Evolutionary conservation across 2,113 vertebrate genomes (phyloP).

Genomic region (Ardeotis arabs): DNA sequence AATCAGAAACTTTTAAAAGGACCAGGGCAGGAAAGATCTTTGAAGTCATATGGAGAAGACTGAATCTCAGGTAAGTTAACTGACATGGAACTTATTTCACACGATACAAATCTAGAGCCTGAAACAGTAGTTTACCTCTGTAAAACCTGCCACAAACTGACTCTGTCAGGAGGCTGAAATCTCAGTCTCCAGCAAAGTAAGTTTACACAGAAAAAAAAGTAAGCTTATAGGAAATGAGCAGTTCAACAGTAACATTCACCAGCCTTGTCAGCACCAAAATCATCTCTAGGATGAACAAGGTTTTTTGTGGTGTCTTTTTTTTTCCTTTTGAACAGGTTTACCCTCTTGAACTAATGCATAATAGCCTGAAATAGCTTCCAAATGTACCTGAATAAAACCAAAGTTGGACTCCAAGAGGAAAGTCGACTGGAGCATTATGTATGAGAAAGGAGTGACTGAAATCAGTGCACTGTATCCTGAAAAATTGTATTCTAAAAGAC

Average conservation of each 20-base stretch:
- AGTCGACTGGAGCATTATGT: background rate
- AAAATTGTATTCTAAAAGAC: background rate
- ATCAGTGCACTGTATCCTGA: background rate
- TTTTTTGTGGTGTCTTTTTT: background rate
- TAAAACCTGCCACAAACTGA: background rate
- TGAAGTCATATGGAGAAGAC: background rate
- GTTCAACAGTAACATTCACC: background rate
- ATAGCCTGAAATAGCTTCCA: background rate
- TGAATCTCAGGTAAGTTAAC: background rate
- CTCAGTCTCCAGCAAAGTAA: background rate
- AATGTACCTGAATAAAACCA: background rate
- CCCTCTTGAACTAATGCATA: background rate
- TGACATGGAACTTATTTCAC: background rate
- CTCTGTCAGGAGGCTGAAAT: background rate
- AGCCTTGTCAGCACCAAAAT: background rate
- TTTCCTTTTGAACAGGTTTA: background rate
- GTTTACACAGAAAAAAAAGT: background rate
- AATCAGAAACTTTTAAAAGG: background rate
- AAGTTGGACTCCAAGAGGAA: background rate
- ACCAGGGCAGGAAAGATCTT: background rate
- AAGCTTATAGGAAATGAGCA: background rate
- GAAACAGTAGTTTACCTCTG: background rate
- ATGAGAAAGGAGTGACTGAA: background rate
- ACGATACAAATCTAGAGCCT: background rate
- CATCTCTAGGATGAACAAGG: background rate